Base-by-base conservation (phyloP, 2,888 invertebrate genomes). In the Dusona sp. region DNA sequence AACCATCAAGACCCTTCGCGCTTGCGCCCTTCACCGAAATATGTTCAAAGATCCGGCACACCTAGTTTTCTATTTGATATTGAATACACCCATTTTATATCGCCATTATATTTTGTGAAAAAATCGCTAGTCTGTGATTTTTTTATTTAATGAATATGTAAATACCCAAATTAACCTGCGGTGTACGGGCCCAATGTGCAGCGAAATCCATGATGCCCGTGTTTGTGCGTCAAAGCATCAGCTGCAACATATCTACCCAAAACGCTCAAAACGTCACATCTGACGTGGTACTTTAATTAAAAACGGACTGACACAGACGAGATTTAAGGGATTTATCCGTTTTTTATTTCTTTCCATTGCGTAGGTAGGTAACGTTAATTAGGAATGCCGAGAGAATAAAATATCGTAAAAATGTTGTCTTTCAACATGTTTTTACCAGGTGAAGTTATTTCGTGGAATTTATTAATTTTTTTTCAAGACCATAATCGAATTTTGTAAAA, bases 211-310 rank as follows among this genome's bases (percentile, higher is more conserved):
- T 74, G 70, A 79, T 86, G 85, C 75, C 57, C 75, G 72, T 22
- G 65, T 78, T 48, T 64, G 33, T 25, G 64, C 70, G 68, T 83
- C 75, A 79, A 65, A 75, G 83, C 83, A 65, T 38, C 42, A 16
- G 74, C 73, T 74, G 61, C 79, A 68, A 83, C 79, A 77, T 70
- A 70, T 79, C 65, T 74, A 75, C 83, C 79, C 79, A 70, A 42
- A 75, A 78, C 67, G 36, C 64, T 29, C 36, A 29, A 29, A 80
- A 33, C 70, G 80, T 85, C 84, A 77, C 81, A 77, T 73, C 48
- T 11, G 77, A 79, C 88, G 88, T 87, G 88, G 89, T 87, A 88
- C 88, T 91, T 91, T 89, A 89, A 89, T 91, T 91, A 91, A 90
- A 90, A 91, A 88, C 88, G 83, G 80, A 83, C 88, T 79, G 85